Conservation (phyloP, 1,140 invertebrate species). For the Leptestheria dahalacensis region DNA sequence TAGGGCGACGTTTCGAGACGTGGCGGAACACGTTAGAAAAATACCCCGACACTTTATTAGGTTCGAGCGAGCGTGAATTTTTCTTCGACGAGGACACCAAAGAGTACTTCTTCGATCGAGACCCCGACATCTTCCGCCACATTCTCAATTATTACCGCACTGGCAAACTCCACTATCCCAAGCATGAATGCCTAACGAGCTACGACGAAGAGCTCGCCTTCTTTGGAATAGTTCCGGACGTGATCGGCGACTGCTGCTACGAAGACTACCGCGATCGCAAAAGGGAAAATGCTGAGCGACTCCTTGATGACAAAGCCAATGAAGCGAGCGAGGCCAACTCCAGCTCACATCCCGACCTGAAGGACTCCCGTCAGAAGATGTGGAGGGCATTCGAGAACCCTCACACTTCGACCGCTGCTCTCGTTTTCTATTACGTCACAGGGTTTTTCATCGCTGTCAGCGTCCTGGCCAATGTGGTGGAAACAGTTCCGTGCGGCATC, state of each 20-base stretch:
- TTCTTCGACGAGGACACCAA: conserved; percentile 96
- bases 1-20: conserved; percentile 83
- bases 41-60: conserved; percentile 95
- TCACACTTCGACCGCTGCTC: conserved; percentile 89
- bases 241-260: conserved; percentile 97
- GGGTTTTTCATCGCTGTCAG: conserved; percentile 99
- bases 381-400: conserved; percentile 99
- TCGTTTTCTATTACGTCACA: conserved; percentile 99
- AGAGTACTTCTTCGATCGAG: conserved; percentile 99
- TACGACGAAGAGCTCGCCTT: conserved; percentile 99
- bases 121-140: conserved; percentile 97
- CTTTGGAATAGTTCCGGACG: conserved; percentile 96
- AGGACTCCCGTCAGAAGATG: conserved; percentile 86
- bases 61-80: conserved; percentile 95
- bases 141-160: conserved; percentile 98
- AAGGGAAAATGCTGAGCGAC: conserved; percentile 90
- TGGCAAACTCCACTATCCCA: conserved; percentile 95
- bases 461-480: conserved; percentile 96
- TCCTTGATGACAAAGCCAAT: conserved; percentile 93
- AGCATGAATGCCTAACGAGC: conserved; percentile 95
- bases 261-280: conserved; percentile 97
- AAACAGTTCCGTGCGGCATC: conserved; percentile 73
- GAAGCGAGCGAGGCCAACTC: conserved; percentile 64
- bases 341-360: conserved; percentile 52
- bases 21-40: conserved; percentile 98